phyloP scores from a whole-genome alignment of 2,888 invertebrate species.

The Netelia fuscicornis region DNA sequence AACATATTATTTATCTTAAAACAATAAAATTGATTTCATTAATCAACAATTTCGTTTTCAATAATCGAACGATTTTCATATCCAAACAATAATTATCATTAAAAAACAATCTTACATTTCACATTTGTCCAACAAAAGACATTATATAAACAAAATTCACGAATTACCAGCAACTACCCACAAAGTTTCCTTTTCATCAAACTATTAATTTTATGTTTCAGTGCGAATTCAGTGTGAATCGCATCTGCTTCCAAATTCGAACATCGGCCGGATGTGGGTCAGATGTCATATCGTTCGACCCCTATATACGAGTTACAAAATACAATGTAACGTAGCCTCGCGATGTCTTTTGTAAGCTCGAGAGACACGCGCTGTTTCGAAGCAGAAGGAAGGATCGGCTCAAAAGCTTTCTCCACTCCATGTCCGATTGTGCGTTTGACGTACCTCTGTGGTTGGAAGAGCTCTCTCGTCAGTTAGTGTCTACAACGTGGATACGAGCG shows the following conservation, averaged over 20 bases:
- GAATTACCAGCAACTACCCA: too few species aligned
- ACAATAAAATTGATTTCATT: too few species aligned
- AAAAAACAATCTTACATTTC: too few species aligned
- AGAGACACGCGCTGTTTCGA: slow-evolving; percentile 39
- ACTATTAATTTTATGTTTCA: slow-evolving; percentile 17
- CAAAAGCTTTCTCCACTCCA: slow-evolving; percentile 3
- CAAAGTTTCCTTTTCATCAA: slow-evolving; percentile 1
- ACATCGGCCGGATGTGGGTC: slow-evolving; percentile 78
- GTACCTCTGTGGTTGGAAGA: slow-evolving; percentile 47
- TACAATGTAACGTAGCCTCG: slow-evolving; percentile 29
- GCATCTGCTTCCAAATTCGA: slow-evolving; percentile 56
- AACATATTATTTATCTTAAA: too few species aligned
- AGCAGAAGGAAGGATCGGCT: slow-evolving; percentile 32
- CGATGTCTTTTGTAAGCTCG: slow-evolving; percentile 39
- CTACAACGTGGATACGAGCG: not conserved
- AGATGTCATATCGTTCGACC: slow-evolving; percentile 76
- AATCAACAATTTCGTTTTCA: too few species aligned
- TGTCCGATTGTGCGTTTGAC: slow-evolving; percentile 53
- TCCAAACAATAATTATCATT: too few species aligned
- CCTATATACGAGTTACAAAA: slow-evolving; percentile 65
- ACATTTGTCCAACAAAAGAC: not conserved
- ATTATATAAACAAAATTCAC: not conserved
- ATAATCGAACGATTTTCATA: too few species aligned
- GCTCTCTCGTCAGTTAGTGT: slow-evolving; percentile 36
- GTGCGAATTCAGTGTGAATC: slow-evolving; percentile 29